These are phyloP conservation scores for Hypomecis punctinalis DNA, from an alignment of 2,888 invertebrate species.

Conservation along the genomic window DNA sequence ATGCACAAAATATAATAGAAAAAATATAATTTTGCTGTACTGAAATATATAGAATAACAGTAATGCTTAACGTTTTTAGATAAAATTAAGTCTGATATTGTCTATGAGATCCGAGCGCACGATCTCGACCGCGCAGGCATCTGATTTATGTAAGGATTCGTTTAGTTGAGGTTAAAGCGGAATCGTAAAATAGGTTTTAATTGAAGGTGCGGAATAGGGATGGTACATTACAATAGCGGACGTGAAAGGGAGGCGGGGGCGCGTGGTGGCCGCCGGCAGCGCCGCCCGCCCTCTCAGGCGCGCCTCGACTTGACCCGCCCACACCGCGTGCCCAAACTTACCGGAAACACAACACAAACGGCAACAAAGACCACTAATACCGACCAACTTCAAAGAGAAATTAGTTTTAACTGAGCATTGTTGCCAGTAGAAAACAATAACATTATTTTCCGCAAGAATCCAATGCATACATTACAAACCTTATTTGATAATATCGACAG, in stretches of 20 bases:
- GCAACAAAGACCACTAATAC: constrained; percentile 20
- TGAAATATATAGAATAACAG: constrained; percentile 15
- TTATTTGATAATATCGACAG: constrained; percentile 22
- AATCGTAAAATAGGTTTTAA: constrained; percentile 72
- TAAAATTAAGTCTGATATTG: constrained; percentile 47
- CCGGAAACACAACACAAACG: constrained; percentile 31
- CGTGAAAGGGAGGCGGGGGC: constrained; percentile 76
- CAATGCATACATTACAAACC: constrained; percentile 11
- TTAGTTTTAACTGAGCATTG: constrained; percentile 17
- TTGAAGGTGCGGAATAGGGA: constrained; percentile 64
- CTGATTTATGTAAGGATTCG: constrained; percentile 60
- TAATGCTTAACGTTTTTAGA: constrained; percentile 6
- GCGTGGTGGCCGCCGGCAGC: constrained; percentile 68
- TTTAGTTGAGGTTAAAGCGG: constrained; percentile 63
- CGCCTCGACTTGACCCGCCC: constrained; percentile 60
- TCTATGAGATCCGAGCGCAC: constrained; percentile 52
- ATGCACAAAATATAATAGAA: background rate
- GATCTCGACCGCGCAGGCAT: constrained; percentile 56
- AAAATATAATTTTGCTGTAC: no score
- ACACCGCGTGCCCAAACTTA: constrained; percentile 49
- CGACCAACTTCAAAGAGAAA: constrained; percentile 15
- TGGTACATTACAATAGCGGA: constrained; percentile 63
- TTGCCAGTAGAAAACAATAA: background rate
- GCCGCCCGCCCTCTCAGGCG: constrained; percentile 66
- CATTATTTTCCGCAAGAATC: constrained; percentile 3